Conservation (phyloP, 1,140 invertebrate species). For the Cyrtorhinus lividipennis region DNA sequence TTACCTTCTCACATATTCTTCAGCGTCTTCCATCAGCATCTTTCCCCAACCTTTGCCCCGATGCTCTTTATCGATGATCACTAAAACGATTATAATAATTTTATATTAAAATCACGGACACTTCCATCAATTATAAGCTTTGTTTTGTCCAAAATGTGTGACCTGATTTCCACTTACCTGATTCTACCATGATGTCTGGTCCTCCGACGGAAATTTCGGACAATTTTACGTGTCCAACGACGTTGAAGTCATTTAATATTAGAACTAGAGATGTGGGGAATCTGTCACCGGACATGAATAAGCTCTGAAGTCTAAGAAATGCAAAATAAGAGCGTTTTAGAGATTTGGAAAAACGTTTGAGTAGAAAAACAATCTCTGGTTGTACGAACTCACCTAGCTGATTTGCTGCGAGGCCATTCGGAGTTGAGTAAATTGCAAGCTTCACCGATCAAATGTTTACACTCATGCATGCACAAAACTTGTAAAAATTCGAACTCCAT, state of each 20-base stretch:
- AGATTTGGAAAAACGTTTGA: background rate
- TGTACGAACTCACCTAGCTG: constrained; percentile 22
- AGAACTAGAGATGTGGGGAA: constrained; percentile 25
- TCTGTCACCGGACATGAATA: constrained; percentile 24
- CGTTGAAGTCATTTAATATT: constrained; percentile 18
- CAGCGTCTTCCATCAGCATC: constrained; percentile 24
- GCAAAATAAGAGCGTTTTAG: background rate
- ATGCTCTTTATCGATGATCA: constrained; percentile 22
- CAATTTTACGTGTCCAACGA: constrained; percentile 26
- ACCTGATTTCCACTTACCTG: constrained; percentile 21
- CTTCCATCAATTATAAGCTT: too few species aligned
- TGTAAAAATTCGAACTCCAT: constrained; percentile 19
- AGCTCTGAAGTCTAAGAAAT: constrained; percentile 23
- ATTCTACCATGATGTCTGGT: constrained; percentile 24
- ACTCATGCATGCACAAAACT: constrained; percentile 23
- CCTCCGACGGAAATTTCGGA: constrained; percentile 20
- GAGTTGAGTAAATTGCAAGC: constrained; percentile 26
- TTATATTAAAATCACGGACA: background rate
- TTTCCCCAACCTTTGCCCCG: constrained; percentile 25
- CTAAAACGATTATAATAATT: constrained; percentile 19
- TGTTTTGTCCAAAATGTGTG: background rate
- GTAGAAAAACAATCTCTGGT: background rate
- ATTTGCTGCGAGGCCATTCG: constrained; percentile 25
- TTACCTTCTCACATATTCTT: constrained; percentile 25
- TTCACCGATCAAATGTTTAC: constrained; percentile 20